Evolutionary conservation across 2,113 vertebrate genomes (phyloP).

Genomic region (Bothrops jararaca): DNA sequence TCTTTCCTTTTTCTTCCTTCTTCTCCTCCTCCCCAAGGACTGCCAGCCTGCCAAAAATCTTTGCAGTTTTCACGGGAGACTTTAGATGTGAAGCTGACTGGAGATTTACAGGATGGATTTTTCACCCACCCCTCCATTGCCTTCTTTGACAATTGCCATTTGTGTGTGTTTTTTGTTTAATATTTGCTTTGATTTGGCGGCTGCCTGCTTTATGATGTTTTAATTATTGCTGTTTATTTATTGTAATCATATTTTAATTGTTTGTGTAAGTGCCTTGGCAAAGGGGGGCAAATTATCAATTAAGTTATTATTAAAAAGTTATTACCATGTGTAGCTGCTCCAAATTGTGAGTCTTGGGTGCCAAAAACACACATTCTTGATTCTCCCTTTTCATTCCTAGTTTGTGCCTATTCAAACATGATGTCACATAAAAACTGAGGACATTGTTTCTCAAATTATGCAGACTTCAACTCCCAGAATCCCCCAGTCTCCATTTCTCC

Average conservation of each 20-base stretch:
- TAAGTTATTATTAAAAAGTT: slow-evolving; percentile 70
- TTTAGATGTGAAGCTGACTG: slow-evolving; percentile 58
- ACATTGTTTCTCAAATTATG: neutral
- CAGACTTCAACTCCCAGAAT: neutral
- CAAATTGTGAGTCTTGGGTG: slow-evolving; percentile 35
- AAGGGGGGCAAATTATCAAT: slow-evolving; percentile 59
- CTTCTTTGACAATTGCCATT: slow-evolving; percentile 45
- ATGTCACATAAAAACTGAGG: neutral
- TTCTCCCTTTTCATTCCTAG: slow-evolving; percentile 9
- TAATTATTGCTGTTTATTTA: slow-evolving; percentile 72
- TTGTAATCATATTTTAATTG: slow-evolving; percentile 71
- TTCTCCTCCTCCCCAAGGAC: slow-evolving; percentile 32
- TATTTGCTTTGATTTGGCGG: slow-evolving; percentile 50
- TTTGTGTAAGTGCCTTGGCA: slow-evolving; percentile 55
- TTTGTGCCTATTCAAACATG: neutral
- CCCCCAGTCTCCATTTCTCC: neutral
- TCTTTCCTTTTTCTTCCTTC: neutral
- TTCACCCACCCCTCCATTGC: neutral
- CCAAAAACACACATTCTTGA: slow-evolving; percentile 44
- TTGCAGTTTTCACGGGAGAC: slow-evolving; percentile 56
- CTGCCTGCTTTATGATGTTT: slow-evolving; percentile 68
- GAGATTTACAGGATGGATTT: slow-evolving; percentile 63
- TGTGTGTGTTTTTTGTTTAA: slow-evolving; percentile 32
- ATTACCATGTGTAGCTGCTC: slow-evolving; percentile 55
- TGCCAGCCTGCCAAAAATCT: slow-evolving; percentile 61